Evolutionary conservation across 2,797 vertebrate species (phyloP).

Genomic region (Sebastes cheni): DNA sequence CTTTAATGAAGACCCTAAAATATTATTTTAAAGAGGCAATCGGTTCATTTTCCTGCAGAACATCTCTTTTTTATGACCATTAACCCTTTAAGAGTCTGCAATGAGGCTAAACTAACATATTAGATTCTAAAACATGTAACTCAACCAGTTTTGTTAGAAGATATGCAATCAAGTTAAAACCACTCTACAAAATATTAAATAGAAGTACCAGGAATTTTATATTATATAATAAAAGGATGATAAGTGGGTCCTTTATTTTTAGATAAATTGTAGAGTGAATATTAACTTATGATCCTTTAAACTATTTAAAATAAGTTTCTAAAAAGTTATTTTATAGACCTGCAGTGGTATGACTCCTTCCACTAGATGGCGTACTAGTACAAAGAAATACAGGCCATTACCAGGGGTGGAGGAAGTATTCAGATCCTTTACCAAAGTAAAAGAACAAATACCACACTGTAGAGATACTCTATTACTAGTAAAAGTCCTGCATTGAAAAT

Average conservation of each 20-base stretch:
- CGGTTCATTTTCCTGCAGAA: background rate
- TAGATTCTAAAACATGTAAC: background rate
- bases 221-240: background rate
- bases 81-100: background rate
- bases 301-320: background rate
- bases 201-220: background rate
- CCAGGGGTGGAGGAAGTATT: background rate
- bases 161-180: background rate
- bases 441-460: background rate
- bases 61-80: background rate
- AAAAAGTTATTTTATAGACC: background rate
- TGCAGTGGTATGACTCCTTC: background rate
- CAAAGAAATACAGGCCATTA: background rate
- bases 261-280: background rate
- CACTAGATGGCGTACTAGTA: constrained; percentile 46
- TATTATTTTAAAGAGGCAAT: background rate
- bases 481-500: background rate
- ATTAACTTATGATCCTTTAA: background rate
- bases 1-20: background rate
- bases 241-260: background rate
- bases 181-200: background rate
- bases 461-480: background rate
- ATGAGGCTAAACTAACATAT: background rate
- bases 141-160: background rate
- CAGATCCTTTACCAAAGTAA: background rate